A percentile compares a stretch with the other conserved stretches of the same genome.
Conservation (phyloP, 2,113 vertebrate species). For the Bos taurus region DNA sequence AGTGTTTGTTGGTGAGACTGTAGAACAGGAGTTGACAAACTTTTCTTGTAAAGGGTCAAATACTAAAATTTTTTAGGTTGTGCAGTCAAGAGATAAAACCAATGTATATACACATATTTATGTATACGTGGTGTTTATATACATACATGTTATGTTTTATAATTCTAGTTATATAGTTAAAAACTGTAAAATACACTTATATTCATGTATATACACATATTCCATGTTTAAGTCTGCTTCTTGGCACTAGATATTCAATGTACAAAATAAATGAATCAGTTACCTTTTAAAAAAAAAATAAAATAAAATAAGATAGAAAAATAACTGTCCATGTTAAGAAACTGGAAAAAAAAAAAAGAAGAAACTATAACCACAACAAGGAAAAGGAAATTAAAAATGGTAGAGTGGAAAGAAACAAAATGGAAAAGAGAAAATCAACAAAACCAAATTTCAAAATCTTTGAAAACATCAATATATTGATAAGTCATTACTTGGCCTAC, state of each 20-base stretch:
- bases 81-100: background rate
- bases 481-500: background rate
- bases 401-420: background rate
- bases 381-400: background rate
- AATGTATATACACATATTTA: background rate
- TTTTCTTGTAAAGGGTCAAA: background rate
- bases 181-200: background rate
- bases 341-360: too few species aligned
- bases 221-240: background rate
- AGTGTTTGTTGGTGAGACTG: background rate
- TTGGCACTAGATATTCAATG: background rate
- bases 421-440: background rate
- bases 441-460: background rate
- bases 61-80: background rate
- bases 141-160: background rate
- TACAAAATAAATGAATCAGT: constrained; percentile 23
- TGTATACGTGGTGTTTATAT: background rate
- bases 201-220: background rate
- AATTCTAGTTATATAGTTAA: background rate
- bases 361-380: background rate
- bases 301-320: background rate
- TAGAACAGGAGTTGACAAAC: background rate
- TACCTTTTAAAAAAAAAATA: background rate
- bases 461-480: background rate
- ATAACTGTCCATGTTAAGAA: background rate